These are phyloP conservation scores for Phytoseiulus persimilis DNA, from an alignment of 2,888 invertebrate species.

Conservation along the genomic window DNA sequence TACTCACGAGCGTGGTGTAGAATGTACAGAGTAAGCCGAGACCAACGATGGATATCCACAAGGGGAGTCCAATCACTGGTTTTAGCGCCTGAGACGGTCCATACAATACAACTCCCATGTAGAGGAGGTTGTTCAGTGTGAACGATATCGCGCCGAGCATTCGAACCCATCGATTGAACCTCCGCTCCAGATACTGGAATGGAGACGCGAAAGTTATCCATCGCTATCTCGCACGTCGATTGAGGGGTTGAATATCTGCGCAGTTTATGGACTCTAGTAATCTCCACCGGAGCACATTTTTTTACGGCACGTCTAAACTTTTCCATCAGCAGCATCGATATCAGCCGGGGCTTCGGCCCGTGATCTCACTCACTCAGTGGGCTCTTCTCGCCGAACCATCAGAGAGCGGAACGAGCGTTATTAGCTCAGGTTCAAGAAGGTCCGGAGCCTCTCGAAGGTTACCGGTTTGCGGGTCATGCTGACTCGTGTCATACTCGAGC, in stretches of 20 bases:
- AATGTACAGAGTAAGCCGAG: constrained; percentile 44
- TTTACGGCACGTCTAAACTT: not conserved
- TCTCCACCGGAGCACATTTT: not conserved
- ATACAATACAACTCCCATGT: constrained; percentile 48
- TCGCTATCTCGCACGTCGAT: no score
- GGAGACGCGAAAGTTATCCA: not conserved
- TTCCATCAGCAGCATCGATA: not conserved
- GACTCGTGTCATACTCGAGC: no score
- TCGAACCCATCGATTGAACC: constrained; percentile 47
- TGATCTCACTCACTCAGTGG: no score
- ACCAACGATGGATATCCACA: constrained; percentile 43
- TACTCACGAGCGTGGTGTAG: constrained; percentile 44
- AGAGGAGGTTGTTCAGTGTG: constrained; percentile 46
- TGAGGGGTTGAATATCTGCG: not conserved
- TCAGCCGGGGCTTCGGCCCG: no score
- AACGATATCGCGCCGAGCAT: constrained; percentile 46
- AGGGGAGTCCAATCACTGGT: constrained; percentile 52
- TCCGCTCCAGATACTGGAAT: constrained; percentile 47
- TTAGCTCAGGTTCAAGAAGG: no score
- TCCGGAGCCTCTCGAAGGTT: no score
- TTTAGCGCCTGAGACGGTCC: constrained; percentile 46
- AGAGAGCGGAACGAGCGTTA: no score
- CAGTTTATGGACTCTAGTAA: not conserved
- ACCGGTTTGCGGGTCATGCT: no score
- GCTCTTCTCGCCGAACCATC: no score